Conservation (phyloP, 2,113 vertebrate species). For the Sinosuthora webbiana region DNA sequence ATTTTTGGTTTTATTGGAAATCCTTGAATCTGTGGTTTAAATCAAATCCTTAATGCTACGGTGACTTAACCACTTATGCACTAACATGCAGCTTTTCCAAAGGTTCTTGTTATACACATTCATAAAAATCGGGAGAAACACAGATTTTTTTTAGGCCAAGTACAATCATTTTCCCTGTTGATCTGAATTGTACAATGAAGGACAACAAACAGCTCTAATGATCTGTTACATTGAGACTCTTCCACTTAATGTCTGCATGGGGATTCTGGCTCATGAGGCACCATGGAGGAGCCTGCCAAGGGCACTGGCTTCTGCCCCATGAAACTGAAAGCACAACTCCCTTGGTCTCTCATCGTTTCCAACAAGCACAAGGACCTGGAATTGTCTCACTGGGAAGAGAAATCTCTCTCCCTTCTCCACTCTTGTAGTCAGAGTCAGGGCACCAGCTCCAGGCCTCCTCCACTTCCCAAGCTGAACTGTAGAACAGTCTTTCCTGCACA, state of each 20-base stretch:
- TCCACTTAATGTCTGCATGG: fast-evolving
- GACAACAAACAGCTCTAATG: background rate
- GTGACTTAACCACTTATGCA: background rate
- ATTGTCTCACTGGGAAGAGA: background rate
- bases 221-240: background rate
- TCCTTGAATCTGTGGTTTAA: background rate
- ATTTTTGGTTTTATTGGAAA: background rate
- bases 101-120: background rate
- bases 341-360: background rate
- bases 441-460: background rate
- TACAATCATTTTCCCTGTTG: background rate
- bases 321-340: background rate
- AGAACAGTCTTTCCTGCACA: background rate
- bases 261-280: fast-evolving
- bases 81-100: background rate
- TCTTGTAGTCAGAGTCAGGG: background rate
- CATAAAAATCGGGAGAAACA: background rate
- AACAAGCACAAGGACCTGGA: background rate
- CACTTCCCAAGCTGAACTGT: background rate
- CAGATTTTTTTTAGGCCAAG: background rate
- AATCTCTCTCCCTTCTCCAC: background rate
- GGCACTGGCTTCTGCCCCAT: background rate
- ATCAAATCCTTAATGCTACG: background rate
- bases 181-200: background rate
- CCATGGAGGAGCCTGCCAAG: fast-evolving